These are phyloP conservation scores for Rotaria macrura DNA, from an alignment of 2,888 invertebrate genomes.

Conservation along the genomic window DNA sequence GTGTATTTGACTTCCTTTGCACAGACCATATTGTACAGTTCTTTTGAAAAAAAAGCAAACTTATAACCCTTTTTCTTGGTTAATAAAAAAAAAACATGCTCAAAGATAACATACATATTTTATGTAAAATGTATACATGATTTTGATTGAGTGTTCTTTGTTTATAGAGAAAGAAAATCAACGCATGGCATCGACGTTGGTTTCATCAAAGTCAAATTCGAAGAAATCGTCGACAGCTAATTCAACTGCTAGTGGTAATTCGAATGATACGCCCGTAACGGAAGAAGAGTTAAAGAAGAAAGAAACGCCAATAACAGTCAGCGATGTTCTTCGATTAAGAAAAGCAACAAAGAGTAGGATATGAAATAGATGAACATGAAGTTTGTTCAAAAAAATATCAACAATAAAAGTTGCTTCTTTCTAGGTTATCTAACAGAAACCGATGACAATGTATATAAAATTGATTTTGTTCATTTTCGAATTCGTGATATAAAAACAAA, in stretches of 20 bases:
- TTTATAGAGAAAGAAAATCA: neutral
- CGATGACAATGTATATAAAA: constrained; percentile 89
- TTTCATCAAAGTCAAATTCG: neutral
- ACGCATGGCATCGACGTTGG: neutral
- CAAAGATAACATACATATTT: too few species aligned
- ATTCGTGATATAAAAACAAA: constrained; percentile 79
- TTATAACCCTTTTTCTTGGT: neutral
- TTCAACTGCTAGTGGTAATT: neutral
- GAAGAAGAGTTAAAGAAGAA: constrained; percentile 17
- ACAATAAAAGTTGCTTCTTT: neutral
- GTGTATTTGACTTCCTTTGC: constrained; percentile 7
- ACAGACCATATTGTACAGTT: constrained; percentile 8
- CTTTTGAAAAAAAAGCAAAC: neutral
- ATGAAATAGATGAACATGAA: neutral
- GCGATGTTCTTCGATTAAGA: constrained; percentile 15
- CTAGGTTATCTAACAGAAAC: constrained; percentile 76
- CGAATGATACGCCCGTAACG: neutral
- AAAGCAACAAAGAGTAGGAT: constrained; percentile 9
- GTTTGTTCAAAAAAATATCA: neutral
- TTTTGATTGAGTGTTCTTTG: neutral
- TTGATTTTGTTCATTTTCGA: constrained; percentile 92
- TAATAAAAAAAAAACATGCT: too few species aligned
- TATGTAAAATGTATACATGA: too few species aligned
- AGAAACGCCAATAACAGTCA: neutral
- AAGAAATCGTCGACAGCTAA: neutral